Conservation (phyloP, 2,888 invertebrate species). For the Pyralis farinalis region DNA sequence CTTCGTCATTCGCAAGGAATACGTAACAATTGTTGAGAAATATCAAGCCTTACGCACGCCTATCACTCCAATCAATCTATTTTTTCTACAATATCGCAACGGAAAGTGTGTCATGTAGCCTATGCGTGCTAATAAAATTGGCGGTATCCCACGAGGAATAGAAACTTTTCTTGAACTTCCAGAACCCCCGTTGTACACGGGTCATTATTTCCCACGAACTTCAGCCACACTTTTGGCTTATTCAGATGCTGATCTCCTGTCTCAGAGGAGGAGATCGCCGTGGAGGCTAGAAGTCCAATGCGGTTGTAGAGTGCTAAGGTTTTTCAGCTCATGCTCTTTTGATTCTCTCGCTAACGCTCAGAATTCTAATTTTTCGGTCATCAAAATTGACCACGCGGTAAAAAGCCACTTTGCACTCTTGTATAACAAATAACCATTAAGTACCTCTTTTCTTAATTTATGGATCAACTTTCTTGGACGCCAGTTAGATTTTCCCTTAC, state of each 20-base stretch:
- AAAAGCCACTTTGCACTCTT: no score
- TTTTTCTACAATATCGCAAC: slow-evolving; percentile 9
- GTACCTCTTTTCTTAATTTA: no score
- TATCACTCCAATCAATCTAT: slow-evolving; percentile 7
- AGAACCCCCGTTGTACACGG: slow-evolving; percentile 13
- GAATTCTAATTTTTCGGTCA: neutral
- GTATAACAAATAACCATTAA: no score
- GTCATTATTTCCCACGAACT: slow-evolving; percentile 15
- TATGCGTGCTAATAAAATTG: slow-evolving; percentile 2
- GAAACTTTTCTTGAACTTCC: slow-evolving; percentile 6
- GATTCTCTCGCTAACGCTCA: no score
- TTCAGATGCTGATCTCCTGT: slow-evolving; percentile 11
- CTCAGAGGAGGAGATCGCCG: slow-evolving; percentile 13
- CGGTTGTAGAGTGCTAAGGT: neutral
- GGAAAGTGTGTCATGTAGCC: slow-evolving; percentile 8
- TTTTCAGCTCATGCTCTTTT: no score
- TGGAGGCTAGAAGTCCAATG: slow-evolving; percentile 6
- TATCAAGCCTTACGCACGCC: slow-evolving; percentile 5
- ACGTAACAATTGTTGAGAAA: slow-evolving; percentile 6
- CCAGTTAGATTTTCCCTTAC: no score
- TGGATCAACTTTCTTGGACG: no score
- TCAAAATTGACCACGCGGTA: neutral
- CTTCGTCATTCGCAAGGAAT: no score
- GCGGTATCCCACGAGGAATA: slow-evolving; percentile 1
- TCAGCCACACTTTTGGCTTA: slow-evolving; percentile 11